phyloP scores from a whole-genome alignment of 64 coral and sea anemone species.

The Porites australiensis region DNA sequence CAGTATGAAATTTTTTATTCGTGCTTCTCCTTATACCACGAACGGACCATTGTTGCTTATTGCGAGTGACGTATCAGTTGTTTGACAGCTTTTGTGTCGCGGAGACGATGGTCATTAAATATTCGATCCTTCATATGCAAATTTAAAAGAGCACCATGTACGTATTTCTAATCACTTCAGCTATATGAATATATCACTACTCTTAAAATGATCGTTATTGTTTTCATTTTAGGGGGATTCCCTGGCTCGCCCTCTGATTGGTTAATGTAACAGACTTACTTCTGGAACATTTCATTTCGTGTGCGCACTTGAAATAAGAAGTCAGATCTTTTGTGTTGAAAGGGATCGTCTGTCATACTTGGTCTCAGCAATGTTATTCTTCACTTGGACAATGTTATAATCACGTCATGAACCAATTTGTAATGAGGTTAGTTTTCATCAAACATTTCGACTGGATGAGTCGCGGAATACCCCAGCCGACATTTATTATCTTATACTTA shows the following conservation, averaged over 20 bases:
- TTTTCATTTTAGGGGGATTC: slow-evolving; percentile 24
- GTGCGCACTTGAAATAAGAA: neutral
- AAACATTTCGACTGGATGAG: too few relatives aligned
- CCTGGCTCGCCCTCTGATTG: slow-evolving; percentile 1
- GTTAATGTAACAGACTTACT: neutral
- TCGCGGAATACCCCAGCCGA: too few relatives aligned
- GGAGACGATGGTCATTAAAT: slow-evolving; percentile 19
- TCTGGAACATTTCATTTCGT: neutral
- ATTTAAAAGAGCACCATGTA: neutral
- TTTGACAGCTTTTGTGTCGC: slow-evolving; percentile 11
- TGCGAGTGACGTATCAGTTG: neutral
- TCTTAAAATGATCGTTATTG: neutral
- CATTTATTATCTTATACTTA: too few relatives aligned
- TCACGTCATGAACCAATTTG: too few relatives aligned
- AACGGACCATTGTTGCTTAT: neutral
- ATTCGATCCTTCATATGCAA: slow-evolving; percentile 29
- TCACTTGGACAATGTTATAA: too few relatives aligned
- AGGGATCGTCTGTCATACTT: too few relatives aligned
- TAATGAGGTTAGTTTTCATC: too few relatives aligned
- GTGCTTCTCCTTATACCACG: neutral
- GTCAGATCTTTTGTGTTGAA: neutral
- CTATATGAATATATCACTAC: neutral
- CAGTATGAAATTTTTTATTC: too few relatives aligned
- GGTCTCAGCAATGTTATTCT: too few relatives aligned
- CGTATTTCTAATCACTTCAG: neutral